phyloP scores from a whole-genome alignment of 2,888 invertebrate species.

The Pandemis cinnamomeana region DNA sequence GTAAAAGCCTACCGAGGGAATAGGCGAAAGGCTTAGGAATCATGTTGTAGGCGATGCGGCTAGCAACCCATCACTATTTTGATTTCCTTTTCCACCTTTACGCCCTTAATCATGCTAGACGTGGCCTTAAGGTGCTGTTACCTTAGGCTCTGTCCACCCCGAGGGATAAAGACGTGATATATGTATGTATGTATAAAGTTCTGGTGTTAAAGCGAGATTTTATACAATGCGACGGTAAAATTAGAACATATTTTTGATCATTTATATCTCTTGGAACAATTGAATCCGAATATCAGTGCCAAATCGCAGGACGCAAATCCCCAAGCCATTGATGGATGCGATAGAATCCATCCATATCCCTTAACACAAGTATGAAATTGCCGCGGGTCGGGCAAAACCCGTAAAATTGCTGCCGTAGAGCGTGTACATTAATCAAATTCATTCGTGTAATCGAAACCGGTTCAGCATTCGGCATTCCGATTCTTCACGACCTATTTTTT shows the following conservation, averaged over 20 bases:
- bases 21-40: too few species aligned
- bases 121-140: too few species aligned
- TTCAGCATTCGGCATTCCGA: slow-evolving; percentile 49
- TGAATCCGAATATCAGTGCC: slow-evolving; percentile 19
- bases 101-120: too few species aligned
- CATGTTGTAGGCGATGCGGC: too few species aligned
- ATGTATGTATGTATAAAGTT: too few species aligned
- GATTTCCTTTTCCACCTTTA: too few species aligned
- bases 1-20: too few species aligned
- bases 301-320: slow-evolving; percentile 32
- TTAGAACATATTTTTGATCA: not conserved
- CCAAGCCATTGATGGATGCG: slow-evolving; percentile 35
- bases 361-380: slow-evolving; percentile 35
- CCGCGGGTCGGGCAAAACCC: slow-evolving; percentile 37
- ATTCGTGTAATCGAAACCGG: slow-evolving; percentile 47
- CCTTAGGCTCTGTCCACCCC: too few species aligned
- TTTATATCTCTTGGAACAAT: slow-evolving; percentile 16
- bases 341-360: slow-evolving; percentile 35
- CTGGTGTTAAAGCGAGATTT: not conserved
- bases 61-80: too few species aligned
- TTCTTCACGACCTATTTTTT: slow-evolving; percentile 38
- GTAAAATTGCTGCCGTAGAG: slow-evolving; percentile 45
- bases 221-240: not conserved
- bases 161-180: too few species aligned
- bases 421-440: slow-evolving; percentile 53